These are phyloP conservation scores for Stictocephala bisonia DNA, from an alignment of 2,888 invertebrate species.

Conservation along the genomic window DNA sequence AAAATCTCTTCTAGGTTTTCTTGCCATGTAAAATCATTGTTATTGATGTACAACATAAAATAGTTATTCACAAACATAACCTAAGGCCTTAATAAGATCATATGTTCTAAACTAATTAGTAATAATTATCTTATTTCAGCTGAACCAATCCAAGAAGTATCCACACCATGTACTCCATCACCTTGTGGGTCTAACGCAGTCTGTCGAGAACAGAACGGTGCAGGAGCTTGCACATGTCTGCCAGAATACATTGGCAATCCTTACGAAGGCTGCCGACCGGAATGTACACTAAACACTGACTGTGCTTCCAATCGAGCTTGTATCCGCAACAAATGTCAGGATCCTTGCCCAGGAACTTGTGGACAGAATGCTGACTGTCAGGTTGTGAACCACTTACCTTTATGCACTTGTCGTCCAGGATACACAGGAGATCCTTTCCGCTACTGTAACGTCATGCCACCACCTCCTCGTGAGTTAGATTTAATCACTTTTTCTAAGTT, in stretches of 20 bases:
- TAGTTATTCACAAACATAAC: too few relatives aligned
- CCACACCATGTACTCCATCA: conserved; percentile 77
- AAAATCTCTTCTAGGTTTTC: too few relatives aligned
- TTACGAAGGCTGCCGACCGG: conserved; percentile 74
- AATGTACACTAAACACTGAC: conserved; percentile 73
- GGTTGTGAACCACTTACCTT: conserved; percentile 74
- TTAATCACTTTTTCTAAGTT: too few relatives aligned
- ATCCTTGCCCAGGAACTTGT: conserved; percentile 78
- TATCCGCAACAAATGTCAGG: conserved; percentile 73
- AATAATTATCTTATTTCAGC: conserved; percentile 38
- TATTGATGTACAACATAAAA: background rate
- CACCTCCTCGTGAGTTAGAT: conserved; percentile 63
- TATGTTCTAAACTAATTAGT: background rate
- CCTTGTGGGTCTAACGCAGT: conserved; percentile 79
- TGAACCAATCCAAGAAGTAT: conserved; percentile 51
- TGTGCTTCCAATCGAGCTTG: conserved; percentile 74
- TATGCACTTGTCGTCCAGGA: conserved; percentile 72
- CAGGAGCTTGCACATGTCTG: conserved; percentile 78
- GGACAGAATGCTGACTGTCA: conserved; percentile 75
- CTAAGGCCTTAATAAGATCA: too few relatives aligned
- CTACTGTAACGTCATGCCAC: conserved; percentile 68
- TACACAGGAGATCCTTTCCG: conserved; percentile 76
- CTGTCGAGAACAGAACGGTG: conserved; percentile 77
- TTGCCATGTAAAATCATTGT: too few relatives aligned
- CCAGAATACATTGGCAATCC: conserved; percentile 81